A percentile compares a stretch with the other conserved stretches of the same genome.
Conservation (phyloP, 2,888 invertebrate species). For the Dicranocentrus wangi region DNA sequence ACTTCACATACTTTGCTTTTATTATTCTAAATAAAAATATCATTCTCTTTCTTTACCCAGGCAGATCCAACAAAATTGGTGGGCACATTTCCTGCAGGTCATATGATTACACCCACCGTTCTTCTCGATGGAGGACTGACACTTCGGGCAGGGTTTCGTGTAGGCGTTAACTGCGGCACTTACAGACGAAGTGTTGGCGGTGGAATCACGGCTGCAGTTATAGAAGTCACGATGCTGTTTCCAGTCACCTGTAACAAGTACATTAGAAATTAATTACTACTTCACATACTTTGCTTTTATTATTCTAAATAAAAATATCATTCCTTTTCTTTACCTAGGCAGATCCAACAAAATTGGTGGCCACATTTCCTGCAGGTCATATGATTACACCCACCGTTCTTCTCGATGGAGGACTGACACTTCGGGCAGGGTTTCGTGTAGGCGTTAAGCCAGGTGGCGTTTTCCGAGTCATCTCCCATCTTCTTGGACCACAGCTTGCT, state of each 20-base stretch:
- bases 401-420: conserved; percentile 95
- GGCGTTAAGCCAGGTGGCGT: conserved; percentile 79
- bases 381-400: conserved; percentile 99
- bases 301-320: too few relatives aligned
- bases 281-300: too few relatives aligned
- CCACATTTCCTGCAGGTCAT: conserved; percentile 94
- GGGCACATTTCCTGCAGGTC: conserved; percentile 91
- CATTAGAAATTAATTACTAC: too few relatives aligned
- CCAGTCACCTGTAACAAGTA: background rate
- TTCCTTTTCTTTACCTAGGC: too few relatives aligned
- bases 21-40: too few relatives aligned
- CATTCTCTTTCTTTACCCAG: too few relatives aligned
- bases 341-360: conserved; percentile 99
- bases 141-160: conserved; percentile 91
- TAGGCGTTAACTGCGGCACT: conserved; percentile 77
- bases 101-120: conserved; percentile 99
- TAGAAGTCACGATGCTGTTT: background rate
- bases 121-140: conserved; percentile 95
- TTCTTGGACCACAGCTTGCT: conserved; percentile 79
- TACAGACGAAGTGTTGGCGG: too few relatives aligned
- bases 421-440: conserved; percentile 90
- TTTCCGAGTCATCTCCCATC: conserved; percentile 79
- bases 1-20: too few relatives aligned
- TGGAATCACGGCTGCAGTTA: background rate
- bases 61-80: conserved; percentile 99